Conservation (phyloP, 2,888 invertebrate genomes). For the Cosmopolites sordidus region DNA sequence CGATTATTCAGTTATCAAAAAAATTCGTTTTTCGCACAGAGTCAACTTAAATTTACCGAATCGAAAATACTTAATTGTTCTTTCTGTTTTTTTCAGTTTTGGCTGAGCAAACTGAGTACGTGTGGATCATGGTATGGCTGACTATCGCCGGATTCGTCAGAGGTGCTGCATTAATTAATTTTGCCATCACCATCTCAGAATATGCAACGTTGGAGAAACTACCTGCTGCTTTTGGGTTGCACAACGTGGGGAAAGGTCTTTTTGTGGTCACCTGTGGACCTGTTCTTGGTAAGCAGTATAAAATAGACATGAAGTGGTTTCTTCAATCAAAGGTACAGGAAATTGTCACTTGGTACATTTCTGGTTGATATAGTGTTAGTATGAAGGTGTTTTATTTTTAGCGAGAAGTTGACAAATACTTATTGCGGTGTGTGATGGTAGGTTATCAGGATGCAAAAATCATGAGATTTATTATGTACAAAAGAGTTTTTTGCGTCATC, state of each 20-base stretch:
- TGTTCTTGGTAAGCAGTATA: slow-evolving; percentile 55
- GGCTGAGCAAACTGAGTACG: slow-evolving; percentile 69
- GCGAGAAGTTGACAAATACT: too few species aligned
- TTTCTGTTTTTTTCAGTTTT: slow-evolving; percentile 55
- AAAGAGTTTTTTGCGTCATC: too few species aligned
- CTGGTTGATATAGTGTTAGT: too few species aligned
- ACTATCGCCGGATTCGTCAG: slow-evolving; percentile 75
- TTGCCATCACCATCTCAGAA: slow-evolving; percentile 74
- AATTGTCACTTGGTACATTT: too few species aligned
- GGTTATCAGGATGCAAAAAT: too few species aligned
- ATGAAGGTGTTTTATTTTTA: too few species aligned
- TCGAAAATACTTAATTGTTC: slow-evolving; percentile 15
- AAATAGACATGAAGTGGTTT: too few species aligned
- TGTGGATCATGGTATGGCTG: slow-evolving; percentile 63
- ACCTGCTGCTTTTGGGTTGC: slow-evolving; percentile 72
- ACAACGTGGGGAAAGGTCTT: slow-evolving; percentile 71
- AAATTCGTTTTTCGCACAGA: slow-evolving; percentile 27
- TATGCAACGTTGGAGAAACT: slow-evolving; percentile 66
- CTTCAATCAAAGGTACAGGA: too few species aligned
- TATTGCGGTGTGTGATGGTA: too few species aligned
- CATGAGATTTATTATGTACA: too few species aligned
- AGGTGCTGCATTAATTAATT: slow-evolving; percentile 73
- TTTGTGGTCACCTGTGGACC: slow-evolving; percentile 68
- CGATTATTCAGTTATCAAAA: too few species aligned
- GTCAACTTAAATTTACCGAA: slow-evolving; percentile 30